Percentiles rank a stretch among this genome's conserved stretches.
These are phyloP conservation scores for Eleginops maclovinus DNA, from an alignment of 2,113 vertebrate species.

Conservation along the genomic window DNA sequence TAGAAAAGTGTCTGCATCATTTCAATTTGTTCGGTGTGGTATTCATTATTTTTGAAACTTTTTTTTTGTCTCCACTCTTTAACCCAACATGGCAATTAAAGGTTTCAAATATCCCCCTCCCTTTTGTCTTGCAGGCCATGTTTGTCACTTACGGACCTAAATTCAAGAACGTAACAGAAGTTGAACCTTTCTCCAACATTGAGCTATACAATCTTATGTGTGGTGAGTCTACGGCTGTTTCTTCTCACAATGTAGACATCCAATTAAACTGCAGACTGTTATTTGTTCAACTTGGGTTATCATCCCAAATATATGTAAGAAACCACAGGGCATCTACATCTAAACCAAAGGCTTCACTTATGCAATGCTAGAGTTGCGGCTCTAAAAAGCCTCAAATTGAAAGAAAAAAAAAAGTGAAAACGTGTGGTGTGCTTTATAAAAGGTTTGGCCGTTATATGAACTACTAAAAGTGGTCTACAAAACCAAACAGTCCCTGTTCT, in stretches of 20 bases:
- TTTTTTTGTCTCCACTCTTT: not conserved
- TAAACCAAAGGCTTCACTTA: not conserved
- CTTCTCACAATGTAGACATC: too few relatives aligned
- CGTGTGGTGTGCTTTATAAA: too few relatives aligned
- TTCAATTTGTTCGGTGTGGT: not conserved
- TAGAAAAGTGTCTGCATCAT: not conserved
- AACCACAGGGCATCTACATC: too few relatives aligned
- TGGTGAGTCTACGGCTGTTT: conserved; percentile 68
- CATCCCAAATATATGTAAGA: not conserved
- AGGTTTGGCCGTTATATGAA: too few relatives aligned
- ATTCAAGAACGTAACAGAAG: conserved; percentile 64
- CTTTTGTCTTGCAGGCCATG: conserved; percentile 75
- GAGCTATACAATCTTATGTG: conserved; percentile 88
- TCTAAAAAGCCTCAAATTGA: not conserved
- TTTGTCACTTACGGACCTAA: conserved; percentile 84
- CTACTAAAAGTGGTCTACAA: not conserved
- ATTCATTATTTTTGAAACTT: too few relatives aligned
- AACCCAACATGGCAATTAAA: not conserved
- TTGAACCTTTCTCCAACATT: conserved; percentile 82
- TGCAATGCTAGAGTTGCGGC: not conserved
- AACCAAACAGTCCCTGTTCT: rapidly evolving
- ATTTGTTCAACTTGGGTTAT: not conserved
- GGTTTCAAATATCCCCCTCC: not conserved
- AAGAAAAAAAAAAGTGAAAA: too few relatives aligned
- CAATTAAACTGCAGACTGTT: not conserved